phyloP scores from a whole-genome alignment of 2,797 vertebrate genomes.

The Choloepus didactylus region DNA sequence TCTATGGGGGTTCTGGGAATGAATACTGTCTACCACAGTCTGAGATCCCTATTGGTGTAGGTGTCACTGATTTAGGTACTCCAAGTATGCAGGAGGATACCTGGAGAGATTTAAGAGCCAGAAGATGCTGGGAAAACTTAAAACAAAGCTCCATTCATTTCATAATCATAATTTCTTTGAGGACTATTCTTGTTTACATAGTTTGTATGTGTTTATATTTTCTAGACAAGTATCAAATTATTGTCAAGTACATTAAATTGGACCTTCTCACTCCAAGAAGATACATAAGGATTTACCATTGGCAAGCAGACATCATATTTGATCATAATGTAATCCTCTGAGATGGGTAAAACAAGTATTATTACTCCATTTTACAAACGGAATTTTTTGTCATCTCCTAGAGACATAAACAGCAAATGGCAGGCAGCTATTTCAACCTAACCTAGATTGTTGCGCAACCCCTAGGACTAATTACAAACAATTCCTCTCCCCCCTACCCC shows the following conservation, averaged over 20 bases:
- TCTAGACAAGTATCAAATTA: background rate
- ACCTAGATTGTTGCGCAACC: background rate
- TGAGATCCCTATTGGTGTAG: background rate
- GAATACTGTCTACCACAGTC: background rate
- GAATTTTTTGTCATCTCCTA: background rate
- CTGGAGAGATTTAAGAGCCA: background rate
- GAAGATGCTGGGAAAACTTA: background rate
- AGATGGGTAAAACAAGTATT: background rate
- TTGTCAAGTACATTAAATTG: background rate
- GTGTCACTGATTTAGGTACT: background rate
- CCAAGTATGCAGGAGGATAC: background rate
- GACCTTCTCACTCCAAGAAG: background rate
- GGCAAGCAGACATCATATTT: background rate
- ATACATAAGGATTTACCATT: background rate
- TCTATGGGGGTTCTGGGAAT: background rate
- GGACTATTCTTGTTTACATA: background rate
- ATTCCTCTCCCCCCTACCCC: background rate
- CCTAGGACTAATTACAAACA: background rate
- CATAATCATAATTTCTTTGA: background rate
- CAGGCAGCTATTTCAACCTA: background rate
- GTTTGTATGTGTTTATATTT: background rate
- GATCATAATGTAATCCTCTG: background rate
- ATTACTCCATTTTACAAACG: background rate
- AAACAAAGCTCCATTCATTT: background rate
- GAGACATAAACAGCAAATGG: background rate